Evolutionary conservation across 2,113 vertebrate species (phyloP), one percentile per base, ranked within the genome.

Genomic region (Empidonax traillii): DNA sequence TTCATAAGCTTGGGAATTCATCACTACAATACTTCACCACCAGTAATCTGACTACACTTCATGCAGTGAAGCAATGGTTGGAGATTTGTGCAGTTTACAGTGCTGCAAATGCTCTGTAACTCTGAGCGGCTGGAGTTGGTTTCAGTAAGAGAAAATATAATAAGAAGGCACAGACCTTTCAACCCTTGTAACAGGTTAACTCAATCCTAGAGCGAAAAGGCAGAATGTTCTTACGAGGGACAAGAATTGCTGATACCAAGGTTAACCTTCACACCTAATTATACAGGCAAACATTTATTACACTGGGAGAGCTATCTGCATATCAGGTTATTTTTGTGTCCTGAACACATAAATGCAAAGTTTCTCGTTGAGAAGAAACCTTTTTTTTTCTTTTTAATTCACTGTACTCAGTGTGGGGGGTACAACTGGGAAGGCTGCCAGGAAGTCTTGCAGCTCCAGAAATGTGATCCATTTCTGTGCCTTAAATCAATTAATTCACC

Each of bases 141-240:
- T 93, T 90, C 28, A 85, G 22, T 72, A 89, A 89, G 43, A 97
- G 96, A 95, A 10, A 84, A 68, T 71, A 52, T 33, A 82, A 31
- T 83, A 93, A 90, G 91, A 98, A 98, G 97, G 97, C 96, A 98
- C 98, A 96, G 85, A 89, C 75, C 84, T 83, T 90, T 95, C 55
- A 92, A 85, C 74, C 94, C 91, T 96, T 93, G 80, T 39, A 78
- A 80, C 85, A 86, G 94, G 85, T 96, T 89, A 94, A 94, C 71
- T 66, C 85, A 55, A 81, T 56, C 79, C 85, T 47, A 14, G 21
- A 77, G 90, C 56, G 52, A 80, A 79, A 95, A 97, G 93, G 90
- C 93, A 96, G 80, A 92, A 83, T 7, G 8, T 71, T 97, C 71
- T 76, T 55, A 81, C 37, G 67, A 90, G 69, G 81, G 85, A 77